Conservation (phyloP, 2,797 vertebrate species). For the Xenops minutus region DNA sequence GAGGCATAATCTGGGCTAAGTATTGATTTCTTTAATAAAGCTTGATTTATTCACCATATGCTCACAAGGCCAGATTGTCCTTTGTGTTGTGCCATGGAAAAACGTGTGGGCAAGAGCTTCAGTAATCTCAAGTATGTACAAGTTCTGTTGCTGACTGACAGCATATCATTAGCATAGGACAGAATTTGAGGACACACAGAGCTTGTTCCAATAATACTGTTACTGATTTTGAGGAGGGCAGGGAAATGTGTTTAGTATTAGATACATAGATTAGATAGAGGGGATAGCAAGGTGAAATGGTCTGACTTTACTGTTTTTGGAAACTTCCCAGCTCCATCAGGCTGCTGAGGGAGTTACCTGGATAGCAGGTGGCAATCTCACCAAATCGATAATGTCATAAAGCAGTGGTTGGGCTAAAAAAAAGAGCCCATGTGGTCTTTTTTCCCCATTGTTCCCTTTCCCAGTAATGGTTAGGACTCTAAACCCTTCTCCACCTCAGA, state of each 20-base stretch:
- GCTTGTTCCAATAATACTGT: background rate
- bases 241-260: background rate
- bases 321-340: background rate
- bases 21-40: conserved; percentile 43
- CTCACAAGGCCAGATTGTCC: background rate
- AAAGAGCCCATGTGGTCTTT: background rate
- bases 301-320: background rate
- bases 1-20: conserved; percentile 1
- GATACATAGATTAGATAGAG: background rate
- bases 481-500: background rate
- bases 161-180: background rate
- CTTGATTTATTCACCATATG: background rate
- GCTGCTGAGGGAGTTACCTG: background rate
- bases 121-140: background rate
- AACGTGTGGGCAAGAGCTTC: background rate
- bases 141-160: background rate
- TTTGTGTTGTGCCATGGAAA: background rate
- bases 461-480: background rate
- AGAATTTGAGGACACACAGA: background rate
- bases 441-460: background rate
- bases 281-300: background rate
- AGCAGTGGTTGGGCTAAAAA: background rate
- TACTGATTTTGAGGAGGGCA: background rate
- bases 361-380: background rate
- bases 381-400: background rate